Evolutionary conservation across 2,888 invertebrate species (phyloP).

Genomic region (Stomorhina lunata): DNA sequence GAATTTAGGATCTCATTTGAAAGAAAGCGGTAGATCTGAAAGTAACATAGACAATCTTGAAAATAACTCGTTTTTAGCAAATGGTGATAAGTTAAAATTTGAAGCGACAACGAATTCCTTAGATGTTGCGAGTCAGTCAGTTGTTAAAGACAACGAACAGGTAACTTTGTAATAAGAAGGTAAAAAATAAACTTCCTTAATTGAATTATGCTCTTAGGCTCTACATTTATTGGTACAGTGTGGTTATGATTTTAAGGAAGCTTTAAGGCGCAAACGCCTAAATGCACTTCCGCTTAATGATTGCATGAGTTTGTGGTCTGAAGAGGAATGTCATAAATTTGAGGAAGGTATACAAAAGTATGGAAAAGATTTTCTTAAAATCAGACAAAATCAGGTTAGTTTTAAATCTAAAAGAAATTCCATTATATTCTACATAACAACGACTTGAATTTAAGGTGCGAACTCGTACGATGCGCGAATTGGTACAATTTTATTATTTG

Average conservation of each 20-base stretch:
- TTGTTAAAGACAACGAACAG: conserved; percentile 88
- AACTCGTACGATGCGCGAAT: conserved; percentile 96
- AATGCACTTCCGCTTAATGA: conserved; percentile 85
- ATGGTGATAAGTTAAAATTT: conserved; percentile 19
- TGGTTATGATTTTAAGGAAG: conserved; percentile 97
- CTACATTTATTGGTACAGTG: conserved; percentile 94
- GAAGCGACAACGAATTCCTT: not conserved
- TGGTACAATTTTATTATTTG: conserved; percentile 97
- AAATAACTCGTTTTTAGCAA: conserved; percentile 48
- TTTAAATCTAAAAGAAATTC: conserved; percentile 69
- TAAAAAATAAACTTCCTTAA: not conserved
- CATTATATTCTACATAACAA: not conserved
- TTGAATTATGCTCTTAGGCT: conserved; percentile 80
- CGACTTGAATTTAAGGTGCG: conserved; percentile 83
- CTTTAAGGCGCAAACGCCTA: conserved; percentile 88
- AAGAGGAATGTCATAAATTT: conserved; percentile 97
- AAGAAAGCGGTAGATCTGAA: conserved; percentile 42
- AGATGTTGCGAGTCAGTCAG: conserved; percentile 51
- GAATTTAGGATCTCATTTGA: not conserved
- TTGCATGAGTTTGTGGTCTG: conserved; percentile 94
- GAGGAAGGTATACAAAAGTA: conserved; percentile 95
- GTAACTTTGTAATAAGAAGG: conserved; percentile 42
- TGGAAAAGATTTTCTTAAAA: conserved; percentile 97
- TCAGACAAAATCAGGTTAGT: conserved; percentile 92
- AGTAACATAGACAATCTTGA: conserved; percentile 38